Evolutionary conservation across 2,797 vertebrate genomes (phyloP).

Genomic region (Ambastaia sidthimunki): DNA sequence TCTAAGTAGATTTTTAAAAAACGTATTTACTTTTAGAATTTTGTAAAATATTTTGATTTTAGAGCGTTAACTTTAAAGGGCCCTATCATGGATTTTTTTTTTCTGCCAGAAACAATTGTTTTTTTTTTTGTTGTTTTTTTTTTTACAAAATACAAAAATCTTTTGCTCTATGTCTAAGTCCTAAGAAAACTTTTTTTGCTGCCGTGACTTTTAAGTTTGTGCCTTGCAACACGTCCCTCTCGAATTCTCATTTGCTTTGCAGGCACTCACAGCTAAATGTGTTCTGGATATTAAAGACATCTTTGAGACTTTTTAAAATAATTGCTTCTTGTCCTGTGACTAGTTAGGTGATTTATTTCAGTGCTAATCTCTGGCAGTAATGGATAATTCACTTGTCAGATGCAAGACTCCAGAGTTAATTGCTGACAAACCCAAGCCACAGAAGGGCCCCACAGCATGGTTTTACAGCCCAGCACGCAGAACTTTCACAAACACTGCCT

Average conservation of each 20-base stretch:
- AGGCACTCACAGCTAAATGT: conserved; percentile 12
- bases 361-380: conserved; percentile 33
- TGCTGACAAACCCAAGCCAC: conserved; percentile 25
- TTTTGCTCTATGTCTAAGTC: too few species aligned
- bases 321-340: conserved; percentile 35
- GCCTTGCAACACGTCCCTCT: background rate
- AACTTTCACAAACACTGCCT: conserved; percentile 6
- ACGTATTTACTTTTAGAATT: too few species aligned
- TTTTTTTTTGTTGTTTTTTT: too few species aligned
- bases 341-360: conserved; percentile 20
- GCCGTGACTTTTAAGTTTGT: too few species aligned
- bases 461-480: conserved; percentile 10
- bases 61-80: too few species aligned
- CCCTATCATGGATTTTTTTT: too few species aligned
- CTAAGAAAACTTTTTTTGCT: too few species aligned
- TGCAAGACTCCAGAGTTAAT: conserved; percentile 42
- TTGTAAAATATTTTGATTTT: too few species aligned
- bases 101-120: too few species aligned
- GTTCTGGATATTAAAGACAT: conserved; percentile 27
- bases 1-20: background rate
- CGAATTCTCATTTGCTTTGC: background rate
- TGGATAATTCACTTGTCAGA: conserved; percentile 42
- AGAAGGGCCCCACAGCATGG: background rate
- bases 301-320: conserved; percentile 29
- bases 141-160: too few species aligned